phyloP scores from a whole-genome alignment of 2,797 vertebrate species.

The Catharus ustulatus region DNA sequence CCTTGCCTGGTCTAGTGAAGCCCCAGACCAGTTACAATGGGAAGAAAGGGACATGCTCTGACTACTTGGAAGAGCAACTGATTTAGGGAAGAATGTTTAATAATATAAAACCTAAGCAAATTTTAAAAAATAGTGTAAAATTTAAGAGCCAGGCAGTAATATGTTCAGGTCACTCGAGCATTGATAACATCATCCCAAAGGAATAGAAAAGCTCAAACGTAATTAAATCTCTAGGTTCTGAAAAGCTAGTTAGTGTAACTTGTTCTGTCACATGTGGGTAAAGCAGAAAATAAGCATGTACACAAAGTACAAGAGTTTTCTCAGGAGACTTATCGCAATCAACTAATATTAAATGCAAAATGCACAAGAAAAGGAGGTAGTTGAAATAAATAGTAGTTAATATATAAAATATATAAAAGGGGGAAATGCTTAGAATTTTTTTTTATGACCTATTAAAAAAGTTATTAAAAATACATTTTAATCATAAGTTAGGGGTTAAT shows the following conservation, averaged over 20 bases:
- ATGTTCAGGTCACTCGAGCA: background rate
- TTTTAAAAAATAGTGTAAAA: background rate
- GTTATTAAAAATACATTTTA: background rate
- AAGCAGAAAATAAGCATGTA: background rate
- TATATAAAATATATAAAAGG: background rate
- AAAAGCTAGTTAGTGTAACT: background rate
- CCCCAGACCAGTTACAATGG: background rate
- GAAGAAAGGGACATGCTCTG: background rate
- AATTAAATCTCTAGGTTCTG: slow-evolving; percentile 2
- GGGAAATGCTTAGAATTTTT: background rate
- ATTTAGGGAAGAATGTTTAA: background rate
- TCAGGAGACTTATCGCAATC: background rate
- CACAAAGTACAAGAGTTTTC: background rate
- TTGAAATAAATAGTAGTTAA: background rate
- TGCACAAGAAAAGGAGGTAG: background rate
- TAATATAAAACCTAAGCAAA: background rate
- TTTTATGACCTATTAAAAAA: background rate
- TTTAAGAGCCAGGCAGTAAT: background rate
- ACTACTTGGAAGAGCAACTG: background rate
- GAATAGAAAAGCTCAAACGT: slow-evolving; percentile 11
- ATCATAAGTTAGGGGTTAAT: fast-evolving
- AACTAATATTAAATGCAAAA: background rate
- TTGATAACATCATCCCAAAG: background rate
- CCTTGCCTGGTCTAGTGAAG: background rate
- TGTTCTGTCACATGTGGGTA: background rate